Base-by-base conservation (phyloP, 2,797 vertebrate genomes). In the Cyprinella venusta region DNA sequence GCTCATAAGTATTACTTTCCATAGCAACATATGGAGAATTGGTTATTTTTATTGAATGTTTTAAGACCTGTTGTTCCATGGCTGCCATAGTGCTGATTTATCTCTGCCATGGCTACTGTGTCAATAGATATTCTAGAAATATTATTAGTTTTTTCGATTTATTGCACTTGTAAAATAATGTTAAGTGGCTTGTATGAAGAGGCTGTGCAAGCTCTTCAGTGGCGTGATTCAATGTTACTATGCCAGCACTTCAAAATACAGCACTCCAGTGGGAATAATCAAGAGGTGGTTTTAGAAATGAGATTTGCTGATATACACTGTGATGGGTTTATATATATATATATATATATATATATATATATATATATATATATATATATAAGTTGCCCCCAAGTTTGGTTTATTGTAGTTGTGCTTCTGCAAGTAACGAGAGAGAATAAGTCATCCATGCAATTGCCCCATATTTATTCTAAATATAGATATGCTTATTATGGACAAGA, bases 401-500 rank as follows among this genome's bases (percentile, higher is more conserved):
- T 54, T 8, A 15, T 19, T 15, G 50, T 9, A 56, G 12, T n/a
- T 56, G 50, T 16, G 12, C 52, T 75, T 75, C 72, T 56, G 74
- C 15, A 42, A 76, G 74, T 61, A 76, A 42, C 5, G 6, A 80
- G 38, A 70, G 64, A 69, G 65, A 70, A 59, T 59, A 30, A 67
- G 19, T 36, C 56, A 64, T 52, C 4, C 33, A 30, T 75, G 45
- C 30, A 82, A 42, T 45, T 2, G 1, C 33, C 16, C 33, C 48
- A 76, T 50, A 56, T 76, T 76, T 76, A 75, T 63, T 68, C 33
- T 79, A 68, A 79, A 69, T 56, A 68, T 56, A 68, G 77, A 69
- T n/a, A 21, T 50, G 61, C 69, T 65, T 6, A 80, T 68, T 70
- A 56, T 64, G 61, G 42, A 33, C n/a, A 61, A 42, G 38, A 19